These are phyloP conservation scores for Littorina saxatilis DNA, from an alignment of 1,140 invertebrate species.

Conservation along the genomic window DNA sequence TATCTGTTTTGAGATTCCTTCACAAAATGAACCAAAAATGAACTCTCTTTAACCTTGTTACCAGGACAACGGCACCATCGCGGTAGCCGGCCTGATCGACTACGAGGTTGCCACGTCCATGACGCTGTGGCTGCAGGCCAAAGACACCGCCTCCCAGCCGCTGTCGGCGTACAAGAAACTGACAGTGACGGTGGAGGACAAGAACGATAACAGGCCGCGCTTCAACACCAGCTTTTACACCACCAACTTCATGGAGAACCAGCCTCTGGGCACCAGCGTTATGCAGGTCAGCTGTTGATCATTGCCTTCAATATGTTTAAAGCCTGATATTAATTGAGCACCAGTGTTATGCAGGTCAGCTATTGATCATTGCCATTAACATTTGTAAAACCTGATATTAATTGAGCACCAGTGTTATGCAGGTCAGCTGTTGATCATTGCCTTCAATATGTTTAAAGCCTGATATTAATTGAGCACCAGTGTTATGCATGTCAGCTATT, in stretches of 20 bases:
- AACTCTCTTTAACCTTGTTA: too few species aligned
- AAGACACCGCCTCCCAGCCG: slow-evolving; percentile 78
- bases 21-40: too few species aligned
- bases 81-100: slow-evolving; percentile 88
- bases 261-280: slow-evolving; percentile 44
- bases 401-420: slow-evolving; percentile 47
- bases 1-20: too few species aligned
- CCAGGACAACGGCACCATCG: slow-evolving; percentile 82
- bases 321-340: too few species aligned
- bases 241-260: slow-evolving; percentile 88
- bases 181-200: slow-evolving; percentile 63
- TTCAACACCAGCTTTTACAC: slow-evolving; percentile 90
- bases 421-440: slow-evolving; percentile 32
- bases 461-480: too few species aligned
- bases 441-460: too few species aligned
- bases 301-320: too few species aligned
- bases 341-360: too few species aligned
- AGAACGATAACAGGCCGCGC: slow-evolving; percentile 92
- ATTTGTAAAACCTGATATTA: too few species aligned
- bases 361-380: too few species aligned
- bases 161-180: slow-evolving; percentile 58
- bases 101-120: slow-evolving; percentile 83
- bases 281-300: slow-evolving; percentile 36
- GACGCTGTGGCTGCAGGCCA: slow-evolving; percentile 93
- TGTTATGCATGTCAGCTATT: too few species aligned